A percentile compares a stretch with the other conserved stretches of the same genome.
Evolutionary conservation across 2,888 invertebrate genomes (phyloP).

Genomic region (Gastracanthus pulcherrimus): DNA sequence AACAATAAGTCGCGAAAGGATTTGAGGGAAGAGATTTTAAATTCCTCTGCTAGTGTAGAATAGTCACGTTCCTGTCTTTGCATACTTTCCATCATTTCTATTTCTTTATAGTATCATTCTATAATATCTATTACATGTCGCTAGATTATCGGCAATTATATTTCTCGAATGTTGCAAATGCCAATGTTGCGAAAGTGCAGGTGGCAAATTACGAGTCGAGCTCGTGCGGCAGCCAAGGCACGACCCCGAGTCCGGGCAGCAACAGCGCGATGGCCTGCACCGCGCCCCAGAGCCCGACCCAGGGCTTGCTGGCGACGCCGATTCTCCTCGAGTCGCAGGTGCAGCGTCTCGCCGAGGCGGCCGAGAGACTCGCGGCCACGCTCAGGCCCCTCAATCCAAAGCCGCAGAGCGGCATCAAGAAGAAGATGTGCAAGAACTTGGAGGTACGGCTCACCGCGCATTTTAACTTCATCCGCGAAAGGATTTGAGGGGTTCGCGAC

Average conservation of each 20-base stretch:
- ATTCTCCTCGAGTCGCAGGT: slow-evolving; percentile 91
- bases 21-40: too few species aligned
- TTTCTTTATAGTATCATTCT: too few species aligned
- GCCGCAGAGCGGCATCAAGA: slow-evolving; percentile 94
- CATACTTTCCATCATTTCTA: background rate
- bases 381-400: slow-evolving; percentile 93
- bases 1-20: too few species aligned
- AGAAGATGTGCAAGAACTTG: slow-evolving; percentile 92
- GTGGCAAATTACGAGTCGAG: slow-evolving; percentile 74
- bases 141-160: too few species aligned
- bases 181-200: slow-evolving; percentile 58
- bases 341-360: slow-evolving; percentile 89
- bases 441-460: too few species aligned
- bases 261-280: slow-evolving; percentile 60
- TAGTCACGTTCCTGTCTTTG: too few species aligned
- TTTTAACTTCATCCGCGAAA: too few species aligned
- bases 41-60: too few species aligned
- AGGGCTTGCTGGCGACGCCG: slow-evolving; percentile 83
- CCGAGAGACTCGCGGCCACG: slow-evolving; percentile 89
- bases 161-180: background rate
- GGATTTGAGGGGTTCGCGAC: background rate
- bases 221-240: slow-evolving; percentile 74
- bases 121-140: too few species aligned
- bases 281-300: slow-evolving; percentile 74
- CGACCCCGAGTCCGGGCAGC: slow-evolving; percentile 74